These are phyloP conservation scores for Nipponia nippon DNA, from an alignment of 2,113 vertebrate species.

Conservation along the genomic window DNA sequence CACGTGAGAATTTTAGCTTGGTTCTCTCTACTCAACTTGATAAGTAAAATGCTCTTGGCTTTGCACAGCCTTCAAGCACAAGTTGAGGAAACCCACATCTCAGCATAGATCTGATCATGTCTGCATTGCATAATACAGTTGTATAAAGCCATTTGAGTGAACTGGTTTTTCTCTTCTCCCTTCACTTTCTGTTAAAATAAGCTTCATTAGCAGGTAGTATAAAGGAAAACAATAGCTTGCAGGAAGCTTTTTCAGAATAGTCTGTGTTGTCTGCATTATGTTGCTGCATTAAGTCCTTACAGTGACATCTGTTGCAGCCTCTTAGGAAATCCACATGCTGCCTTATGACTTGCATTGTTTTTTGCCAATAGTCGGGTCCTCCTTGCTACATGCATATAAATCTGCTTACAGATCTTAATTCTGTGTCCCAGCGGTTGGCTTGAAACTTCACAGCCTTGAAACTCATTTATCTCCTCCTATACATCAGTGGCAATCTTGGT, in stretches of 20 bases:
- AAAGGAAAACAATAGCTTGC: neutral
- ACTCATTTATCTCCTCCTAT: neutral
- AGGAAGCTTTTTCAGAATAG: neutral
- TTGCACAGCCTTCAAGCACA: neutral
- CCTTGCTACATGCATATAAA: neutral
- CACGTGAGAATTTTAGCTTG: neutral
- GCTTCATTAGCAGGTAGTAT: neutral
- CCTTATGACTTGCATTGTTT: neutral
- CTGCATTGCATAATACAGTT: neutral
- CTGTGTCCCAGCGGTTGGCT: neutral
- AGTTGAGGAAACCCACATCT: neutral
- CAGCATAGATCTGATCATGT: neutral
- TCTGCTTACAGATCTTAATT: neutral
- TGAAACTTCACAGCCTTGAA: neutral
- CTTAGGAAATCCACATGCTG: neutral
- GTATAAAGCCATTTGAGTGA: neutral
- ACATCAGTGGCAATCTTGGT: neutral
- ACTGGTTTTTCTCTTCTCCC: neutral
- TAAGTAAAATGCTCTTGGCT: neutral
- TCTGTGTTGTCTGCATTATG: accelerated
- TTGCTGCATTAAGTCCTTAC: neutral
- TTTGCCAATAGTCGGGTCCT: neutral
- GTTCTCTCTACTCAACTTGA: neutral
- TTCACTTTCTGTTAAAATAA: neutral
- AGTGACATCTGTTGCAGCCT: neutral